Conservation (phyloP, 2,113 vertebrate species). For the Terrapene triunguis region DNA sequence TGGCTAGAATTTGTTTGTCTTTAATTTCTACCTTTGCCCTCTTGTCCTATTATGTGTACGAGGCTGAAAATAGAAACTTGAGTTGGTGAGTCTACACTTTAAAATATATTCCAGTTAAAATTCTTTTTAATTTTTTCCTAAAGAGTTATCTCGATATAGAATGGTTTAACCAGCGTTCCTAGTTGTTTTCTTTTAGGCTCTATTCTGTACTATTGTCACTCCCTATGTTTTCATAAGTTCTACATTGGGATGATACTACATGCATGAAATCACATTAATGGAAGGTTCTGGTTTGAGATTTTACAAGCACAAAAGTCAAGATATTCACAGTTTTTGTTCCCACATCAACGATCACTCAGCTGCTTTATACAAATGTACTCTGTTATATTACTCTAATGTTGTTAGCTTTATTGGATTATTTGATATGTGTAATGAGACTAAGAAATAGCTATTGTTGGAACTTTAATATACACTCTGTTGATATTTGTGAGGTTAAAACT, state of each 20-base stretch:
- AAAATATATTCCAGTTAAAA: constrained; percentile 38
- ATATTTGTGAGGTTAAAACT: not conserved
- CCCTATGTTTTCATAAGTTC: not conserved
- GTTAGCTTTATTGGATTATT: constrained; percentile 17
- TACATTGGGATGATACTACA: not conserved
- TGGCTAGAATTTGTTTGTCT: constrained; percentile 71
- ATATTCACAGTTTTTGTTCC: constrained; percentile 4
- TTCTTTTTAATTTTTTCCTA: constrained; percentile 21
- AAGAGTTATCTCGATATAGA: not conserved
- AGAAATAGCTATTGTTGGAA: not conserved
- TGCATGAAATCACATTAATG: not conserved
- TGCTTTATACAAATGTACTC: not conserved
- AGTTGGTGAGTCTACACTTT: constrained; percentile 49
- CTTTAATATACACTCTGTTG: not conserved
- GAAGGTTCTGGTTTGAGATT: not conserved
- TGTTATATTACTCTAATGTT: not conserved
- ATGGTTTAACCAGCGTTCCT: not conserved
- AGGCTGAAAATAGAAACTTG: constrained; percentile 59
- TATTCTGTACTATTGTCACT: not conserved
- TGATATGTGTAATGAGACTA: not conserved
- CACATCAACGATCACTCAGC: not conserved
- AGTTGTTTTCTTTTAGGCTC: constrained; percentile 2
- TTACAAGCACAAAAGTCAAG: constrained; percentile 6
- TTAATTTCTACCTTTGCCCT: constrained; percentile 75
- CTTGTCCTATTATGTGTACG: constrained; percentile 62